Percentiles rank a stretch among this genome's conserved stretches.
Conservation (phyloP, 1,140 invertebrate genomes). For the Ectropis grisescens region DNA sequence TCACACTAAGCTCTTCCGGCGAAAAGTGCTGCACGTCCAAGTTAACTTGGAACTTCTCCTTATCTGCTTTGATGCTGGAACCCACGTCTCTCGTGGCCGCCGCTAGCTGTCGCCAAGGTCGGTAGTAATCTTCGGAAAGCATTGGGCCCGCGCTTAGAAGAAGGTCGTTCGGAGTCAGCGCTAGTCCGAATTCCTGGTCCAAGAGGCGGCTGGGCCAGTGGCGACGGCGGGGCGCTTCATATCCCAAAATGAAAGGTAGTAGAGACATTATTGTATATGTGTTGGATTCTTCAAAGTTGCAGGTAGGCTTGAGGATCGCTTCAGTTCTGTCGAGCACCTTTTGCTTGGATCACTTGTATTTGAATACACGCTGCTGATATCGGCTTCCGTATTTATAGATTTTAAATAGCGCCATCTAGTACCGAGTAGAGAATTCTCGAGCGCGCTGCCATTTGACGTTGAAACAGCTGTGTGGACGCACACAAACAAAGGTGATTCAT, state of each 20-base stretch:
- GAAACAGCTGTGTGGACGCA: conserved; percentile 4
- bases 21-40: conserved; percentile 82
- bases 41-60: conserved; percentile 70
- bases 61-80: conserved; percentile 49
- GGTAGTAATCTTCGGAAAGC: conserved; percentile 45
- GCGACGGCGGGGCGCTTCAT: conserved; percentile 52
- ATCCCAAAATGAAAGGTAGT: conserved; percentile 30
- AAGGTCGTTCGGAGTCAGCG: conserved; percentile 69
- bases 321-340: background rate
- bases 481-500: no score
- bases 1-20: conserved; percentile 83
- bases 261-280: conserved; percentile 38
- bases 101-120: conserved; percentile 66
- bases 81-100: conserved; percentile 33
- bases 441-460: no score
- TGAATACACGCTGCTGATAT: background rate
- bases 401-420: conserved; percentile 39
- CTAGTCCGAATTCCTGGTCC: conserved; percentile 71
- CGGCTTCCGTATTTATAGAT: conserved; percentile 21
- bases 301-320: no score
- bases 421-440: conserved; percentile 39
- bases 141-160: conserved; percentile 36
- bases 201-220: conserved; percentile 5
- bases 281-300: no score
- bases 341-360: background rate